Evolutionary conservation across 1,140 invertebrate genomes (phyloP), one percentile per base, ranked within the genome.

Genomic region (Panonychus citri): DNA sequence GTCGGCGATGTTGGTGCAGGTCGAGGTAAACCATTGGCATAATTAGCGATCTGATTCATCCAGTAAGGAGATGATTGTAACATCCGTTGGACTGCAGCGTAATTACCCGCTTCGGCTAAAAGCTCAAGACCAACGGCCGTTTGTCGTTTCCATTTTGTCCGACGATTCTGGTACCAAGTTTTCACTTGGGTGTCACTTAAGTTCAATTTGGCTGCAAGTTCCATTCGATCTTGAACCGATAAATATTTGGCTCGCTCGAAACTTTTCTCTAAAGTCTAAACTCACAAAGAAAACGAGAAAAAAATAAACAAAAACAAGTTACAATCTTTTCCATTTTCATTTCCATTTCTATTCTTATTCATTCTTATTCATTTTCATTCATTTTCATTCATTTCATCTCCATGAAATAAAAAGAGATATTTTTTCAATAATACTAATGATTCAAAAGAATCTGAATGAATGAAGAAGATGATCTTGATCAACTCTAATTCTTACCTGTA

Each of bases 61-160:
- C 76, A 79, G 61, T 84, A 83, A 71, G 77, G 68, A 51, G 72
- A 72, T 66, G 73, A 69, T 26, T 86, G 84, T 66, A 95, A 85
- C 58, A 97, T 59, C 56, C 90, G 76, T 70, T 97, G 91, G 60
- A 96, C 85, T 3, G 91, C 90, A 0, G 89, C 89, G 69, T 90
- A 91, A 72, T 95, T 96, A 7, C 88, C 88, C 0, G 89, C 87
- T 68, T 99, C 93, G 0, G 89, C 85, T 54, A 99, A 71, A 21
- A 99, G 76, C 69, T 98, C 94, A 59, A 95, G 71, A 0, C 91
- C 90, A 0, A 97, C 91, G 0, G 91, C 89, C 3, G 91, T 94
- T 71, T 99, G 94, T 7, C 94, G 78, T 70, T 99, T 99, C 93
- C 93, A 98, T 75, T 99, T 99, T 64, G 94, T 99, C 46, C 93